Evolutionary conservation across 2,113 vertebrate species (phyloP), one percentile per base, ranked within the genome.

Genomic region (Amia ocellicauda): DNA sequence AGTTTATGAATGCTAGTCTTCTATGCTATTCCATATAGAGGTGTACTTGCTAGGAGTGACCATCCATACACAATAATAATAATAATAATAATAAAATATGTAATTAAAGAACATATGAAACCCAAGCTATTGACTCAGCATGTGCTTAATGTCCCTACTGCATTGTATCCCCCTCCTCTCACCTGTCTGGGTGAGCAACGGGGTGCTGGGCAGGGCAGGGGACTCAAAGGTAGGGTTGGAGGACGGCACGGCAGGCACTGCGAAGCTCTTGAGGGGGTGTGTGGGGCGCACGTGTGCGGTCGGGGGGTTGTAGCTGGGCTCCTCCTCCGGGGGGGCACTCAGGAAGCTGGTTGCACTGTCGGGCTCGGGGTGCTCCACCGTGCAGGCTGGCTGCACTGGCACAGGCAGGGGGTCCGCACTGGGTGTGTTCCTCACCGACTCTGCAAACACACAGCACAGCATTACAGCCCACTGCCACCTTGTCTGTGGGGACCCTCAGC

Each of bases 251-350:
- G 93, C 91, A 0, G 94, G 94, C 74, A 97, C 94, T 0, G 95
- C 96, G 0, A 99, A 99, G 81, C 97, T 98, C 89, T 98, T 98
- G 62, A 99, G 78, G 0, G 97, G 95, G 82, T 97, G 96, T 0
- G 95, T 92, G 41, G 97, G 91, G 60, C 93, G 87, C 41, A 98
- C 80, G 0, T 96, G 96, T 27, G 93, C 93, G 0, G 89, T 94
- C 20, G 75, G 95, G 53, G 89, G 91, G 60, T 81, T 90, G 76
- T 91, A 94, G 72, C 89, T 86, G 0, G 91, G 75, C 26, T 98
- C 96, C 60, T 98, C 97, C 68, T 99, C 95, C 0, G 92, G 86
- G 2, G 90, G 83, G 4, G 86, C 91, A 60, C 91, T 86, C 74
- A 95, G 82, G 70, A 94, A 97, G 20, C 93, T 88, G 36, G 85